phyloP scores from a whole-genome alignment of 2,113 vertebrate genomes.

The Malaclemys terrapin region DNA sequence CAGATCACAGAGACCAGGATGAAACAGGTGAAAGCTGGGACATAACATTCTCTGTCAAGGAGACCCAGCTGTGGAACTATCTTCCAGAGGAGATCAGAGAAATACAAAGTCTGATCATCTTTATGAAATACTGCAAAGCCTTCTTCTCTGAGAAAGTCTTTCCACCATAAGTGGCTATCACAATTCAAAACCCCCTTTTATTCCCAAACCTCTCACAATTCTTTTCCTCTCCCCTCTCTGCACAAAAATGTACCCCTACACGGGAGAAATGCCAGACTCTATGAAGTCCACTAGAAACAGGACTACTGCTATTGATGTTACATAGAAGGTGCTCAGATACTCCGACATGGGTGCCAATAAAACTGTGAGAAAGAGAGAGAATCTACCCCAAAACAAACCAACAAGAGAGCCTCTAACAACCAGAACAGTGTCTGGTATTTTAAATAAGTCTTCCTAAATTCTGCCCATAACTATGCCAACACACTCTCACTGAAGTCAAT shows the following conservation, averaged over 20 bases:
- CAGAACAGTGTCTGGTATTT: not conserved
- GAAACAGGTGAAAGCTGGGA: not conserved
- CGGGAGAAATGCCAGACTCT: constrained; percentile 37
- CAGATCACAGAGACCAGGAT: constrained; percentile 41
- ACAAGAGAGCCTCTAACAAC: not conserved
- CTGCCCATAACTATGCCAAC: not conserved
- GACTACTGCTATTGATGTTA: not conserved
- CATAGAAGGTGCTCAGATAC: not conserved
- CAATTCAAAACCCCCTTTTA: not conserved
- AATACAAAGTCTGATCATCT: not conserved
- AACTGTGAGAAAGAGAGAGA: not conserved
- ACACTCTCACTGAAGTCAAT: not conserved
- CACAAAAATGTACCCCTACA: not conserved
- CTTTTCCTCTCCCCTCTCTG: not conserved
- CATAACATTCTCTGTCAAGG: not conserved
- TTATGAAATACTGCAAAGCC: not conserved
- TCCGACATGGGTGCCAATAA: constrained; percentile 12
- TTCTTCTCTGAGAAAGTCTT: not conserved
- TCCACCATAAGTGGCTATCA: not conserved
- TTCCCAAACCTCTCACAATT: not conserved
- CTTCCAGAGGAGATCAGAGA: not conserved
- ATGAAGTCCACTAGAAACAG: not conserved
- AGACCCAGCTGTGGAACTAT: not conserved
- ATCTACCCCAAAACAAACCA: not conserved
- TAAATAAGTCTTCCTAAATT: not conserved